Conservation (phyloP, 2,888 invertebrate species). For the Tipula unca region DNA sequence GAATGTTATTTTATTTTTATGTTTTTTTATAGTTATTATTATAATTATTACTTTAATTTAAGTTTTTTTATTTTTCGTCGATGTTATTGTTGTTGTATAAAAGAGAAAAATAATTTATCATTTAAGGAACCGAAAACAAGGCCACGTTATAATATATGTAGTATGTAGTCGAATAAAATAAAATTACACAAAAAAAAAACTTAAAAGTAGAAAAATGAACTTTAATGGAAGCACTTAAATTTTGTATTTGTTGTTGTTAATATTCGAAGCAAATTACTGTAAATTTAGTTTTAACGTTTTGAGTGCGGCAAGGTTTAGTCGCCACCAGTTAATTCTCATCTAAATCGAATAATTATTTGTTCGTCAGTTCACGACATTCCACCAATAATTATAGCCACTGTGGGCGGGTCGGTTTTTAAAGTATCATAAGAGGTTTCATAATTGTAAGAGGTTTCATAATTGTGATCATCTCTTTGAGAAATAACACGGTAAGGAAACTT, state of each 20-base stretch:
- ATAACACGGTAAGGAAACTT: too few relatives aligned
- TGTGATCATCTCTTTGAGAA: too few relatives aligned
- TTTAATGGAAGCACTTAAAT: neutral
- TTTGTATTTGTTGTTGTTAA: neutral
- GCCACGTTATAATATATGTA: neutral
- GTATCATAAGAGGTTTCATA: too few relatives aligned
- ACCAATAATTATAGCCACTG: too few relatives aligned
- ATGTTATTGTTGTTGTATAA: neutral
- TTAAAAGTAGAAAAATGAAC: neutral
- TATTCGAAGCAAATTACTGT: neutral
- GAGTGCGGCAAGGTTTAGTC: neutral
- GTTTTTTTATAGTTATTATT: neutral
- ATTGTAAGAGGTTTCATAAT: too few relatives aligned
- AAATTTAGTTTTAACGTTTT: neutral
- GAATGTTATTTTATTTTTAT: neutral
- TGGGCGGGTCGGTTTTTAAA: too few relatives aligned
- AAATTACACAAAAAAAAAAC: neutral
- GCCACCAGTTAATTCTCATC: neutral
- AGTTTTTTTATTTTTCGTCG: neutral
- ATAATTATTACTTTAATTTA: conserved; percentile 14
- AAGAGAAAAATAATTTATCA: neutral
- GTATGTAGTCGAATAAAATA: neutral
- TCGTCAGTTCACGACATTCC: too few relatives aligned
- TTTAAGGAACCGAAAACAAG: conserved; percentile 3
- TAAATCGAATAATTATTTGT: neutral